Evolutionary conservation across 1,140 invertebrate genomes (phyloP), one percentile per base, ranked within the genome.

Genomic region (Drosophila quadrilineata): DNA sequence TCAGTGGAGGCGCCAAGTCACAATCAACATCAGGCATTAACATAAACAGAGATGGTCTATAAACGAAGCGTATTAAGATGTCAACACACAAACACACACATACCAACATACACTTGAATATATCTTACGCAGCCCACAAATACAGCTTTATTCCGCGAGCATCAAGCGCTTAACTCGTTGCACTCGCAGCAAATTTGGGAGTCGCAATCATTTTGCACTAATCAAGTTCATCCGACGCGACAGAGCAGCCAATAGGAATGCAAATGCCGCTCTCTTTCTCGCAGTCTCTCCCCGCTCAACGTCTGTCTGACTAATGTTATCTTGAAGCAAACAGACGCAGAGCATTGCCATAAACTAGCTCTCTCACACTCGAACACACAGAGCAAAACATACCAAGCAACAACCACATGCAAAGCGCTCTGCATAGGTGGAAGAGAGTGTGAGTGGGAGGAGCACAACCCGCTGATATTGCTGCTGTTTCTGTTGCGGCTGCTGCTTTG

Each of bases 171-270:
- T 73, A 82, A n/a, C 70, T 69, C 65, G 72, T 67, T 69, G 48
- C 19, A 58, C 58, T 36, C 62, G 31, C 26, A 57, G 43, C 16
- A n/a, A n/a, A n/a, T n/a, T n/a, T n/a, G n/a, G n/a, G n/a, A n/a
- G n/a, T n/a, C 45, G 31, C 38, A 52, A 80, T 84, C 73, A 84
- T 77, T 84, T 28, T 64, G 36, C 70, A 45, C 79, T 84, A 84
- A 84, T 84, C 75, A 85, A 84, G 73, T 84, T 77, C 66, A 84
- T 35, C 70, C 85, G 73, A 85, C 77, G 77, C 77, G 77, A 59
- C 64, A 79, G 73, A 41, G 46, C 59, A 54, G n/a, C n/a, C 62
- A 49, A 41, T 28, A 33, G 14, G 6, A 16, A 16, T 46, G 28
- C 8, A n/a, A n/a, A n/a, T 5, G 3, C 4, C 31, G 2, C 26